Evolutionary conservation across 2,797 vertebrate species (phyloP), one percentile per base, ranked within the genome.

Genomic region (Scolopax rusticola): DNA sequence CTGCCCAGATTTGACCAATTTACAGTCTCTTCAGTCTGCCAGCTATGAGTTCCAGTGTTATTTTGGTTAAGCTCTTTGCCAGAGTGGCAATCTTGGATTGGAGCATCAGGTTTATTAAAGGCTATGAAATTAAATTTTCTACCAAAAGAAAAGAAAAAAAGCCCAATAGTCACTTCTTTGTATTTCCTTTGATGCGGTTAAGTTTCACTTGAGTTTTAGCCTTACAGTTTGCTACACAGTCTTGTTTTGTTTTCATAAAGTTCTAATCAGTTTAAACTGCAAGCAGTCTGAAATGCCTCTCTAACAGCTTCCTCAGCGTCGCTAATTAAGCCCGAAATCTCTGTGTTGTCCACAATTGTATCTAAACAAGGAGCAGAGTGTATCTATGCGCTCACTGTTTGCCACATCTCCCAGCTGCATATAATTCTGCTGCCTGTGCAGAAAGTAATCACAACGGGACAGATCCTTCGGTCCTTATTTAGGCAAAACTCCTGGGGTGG

Each of bases 61-160:
- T 96, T 96, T 96, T 94, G 95, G 95, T 96, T 95, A 93, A 95
- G 69, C 61, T 80, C 45, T 81, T 93, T 94, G 94, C 97, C 95
- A 97, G 81, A 93, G 93, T 65, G 76, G 96, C 93, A 90, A 87
- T 78, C 78, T 80, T 91, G 89, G 79, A 76, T 89, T 89, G 92
- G 88, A 90, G 47, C 86, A 71, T 38, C 45, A 5, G 38, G 86
- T 83, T 95, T 95, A 95, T 95, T 94, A 94, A 97, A 97, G 93
- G 78, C 89, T 93, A 54, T 83, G 88, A 89, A 85, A 93, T 94
- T 65, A 89, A 96, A 92, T 93, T 95, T 68, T 69, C 45, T 65
- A 94, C 81, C 82, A 65, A 90, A 95, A 89, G 53, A 74, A 65
- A 90, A 87, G 54, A 13, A 81, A 63, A 68, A 71, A 38, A 77